These are phyloP conservation scores for Cephus pulcher DNA, from an alignment of 2,888 invertebrate species.

Conservation along the genomic window DNA sequence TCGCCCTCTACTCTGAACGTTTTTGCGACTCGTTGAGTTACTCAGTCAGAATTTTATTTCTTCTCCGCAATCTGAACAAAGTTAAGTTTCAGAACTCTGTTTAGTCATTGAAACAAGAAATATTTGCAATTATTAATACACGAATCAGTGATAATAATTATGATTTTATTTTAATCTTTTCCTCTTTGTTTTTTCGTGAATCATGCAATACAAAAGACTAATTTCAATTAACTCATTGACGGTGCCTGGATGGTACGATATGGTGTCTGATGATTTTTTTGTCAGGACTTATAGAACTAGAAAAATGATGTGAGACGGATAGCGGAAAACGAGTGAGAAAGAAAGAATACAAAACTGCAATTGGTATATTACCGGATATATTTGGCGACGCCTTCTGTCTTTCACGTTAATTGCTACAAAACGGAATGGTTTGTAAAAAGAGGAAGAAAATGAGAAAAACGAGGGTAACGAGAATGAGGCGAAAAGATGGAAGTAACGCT, in stretches of 20 bases:
- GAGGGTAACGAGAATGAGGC: conserved; percentile 12
- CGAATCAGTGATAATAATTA: neutral
- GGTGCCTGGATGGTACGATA: neutral
- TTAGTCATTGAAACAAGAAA: neutral
- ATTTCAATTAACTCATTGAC: neutral
- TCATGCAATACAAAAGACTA: neutral
- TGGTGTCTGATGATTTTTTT: neutral
- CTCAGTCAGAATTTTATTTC: neutral
- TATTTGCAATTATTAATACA: neutral
- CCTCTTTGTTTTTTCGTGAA: neutral
- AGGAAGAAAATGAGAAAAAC: neutral
- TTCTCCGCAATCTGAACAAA: neutral
- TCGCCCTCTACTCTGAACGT: neutral
- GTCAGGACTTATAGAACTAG: neutral
- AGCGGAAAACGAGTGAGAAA: neutral
- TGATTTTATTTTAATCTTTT: neutral
- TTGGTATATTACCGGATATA: conserved; percentile 27
- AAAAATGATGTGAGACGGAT: neutral
- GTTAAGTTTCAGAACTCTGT: neutral
- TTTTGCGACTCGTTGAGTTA: neutral
- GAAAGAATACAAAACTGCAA: conserved; percentile 14
- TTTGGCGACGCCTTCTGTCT: conserved; percentile 39
- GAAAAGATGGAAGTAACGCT: conserved; percentile 40
- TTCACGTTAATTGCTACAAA: conserved; percentile 42
- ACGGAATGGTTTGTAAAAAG: neutral